These are phyloP conservation scores for Microcebus tavaratra DNA, from an alignment of 2,113 vertebrate species.

Conservation along the genomic window DNA sequence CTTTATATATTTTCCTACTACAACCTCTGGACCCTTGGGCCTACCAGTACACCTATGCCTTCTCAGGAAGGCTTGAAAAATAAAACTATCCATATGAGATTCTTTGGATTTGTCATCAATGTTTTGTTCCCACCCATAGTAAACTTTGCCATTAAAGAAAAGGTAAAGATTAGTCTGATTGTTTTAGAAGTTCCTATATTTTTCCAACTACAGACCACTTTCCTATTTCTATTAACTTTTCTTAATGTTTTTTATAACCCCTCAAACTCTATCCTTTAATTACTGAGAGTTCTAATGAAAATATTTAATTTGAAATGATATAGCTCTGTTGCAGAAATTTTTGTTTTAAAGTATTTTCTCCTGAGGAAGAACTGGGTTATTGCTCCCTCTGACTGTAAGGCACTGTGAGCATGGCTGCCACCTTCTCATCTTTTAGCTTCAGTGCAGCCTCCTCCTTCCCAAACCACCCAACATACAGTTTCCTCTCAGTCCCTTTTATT, in stretches of 20 bases:
- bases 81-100: background rate
- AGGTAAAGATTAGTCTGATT: background rate
- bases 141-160: constrained; percentile 13
- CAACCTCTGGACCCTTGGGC: background rate
- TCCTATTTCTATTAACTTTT: constrained; percentile 31
- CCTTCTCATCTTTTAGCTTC: background rate
- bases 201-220: background rate
- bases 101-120: background rate
- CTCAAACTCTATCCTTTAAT: constrained; percentile 20
- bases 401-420: background rate
- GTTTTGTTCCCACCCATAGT: background rate
- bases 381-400: background rate
- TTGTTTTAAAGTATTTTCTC: background rate
- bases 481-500: background rate
- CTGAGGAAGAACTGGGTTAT: background rate
- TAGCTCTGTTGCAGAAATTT: background rate
- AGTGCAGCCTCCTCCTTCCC: background rate
- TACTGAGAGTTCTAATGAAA: background rate
- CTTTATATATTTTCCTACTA: background rate
- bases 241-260: background rate
- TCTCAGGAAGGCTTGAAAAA: constrained; percentile 9
- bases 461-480: background rate
- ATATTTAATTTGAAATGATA: constrained; percentile 10
- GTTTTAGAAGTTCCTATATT: background rate
- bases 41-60: background rate